Evolutionary conservation across 2,113 vertebrate genomes (phyloP).

Genomic region (Coregonus clupeaformis): DNA sequence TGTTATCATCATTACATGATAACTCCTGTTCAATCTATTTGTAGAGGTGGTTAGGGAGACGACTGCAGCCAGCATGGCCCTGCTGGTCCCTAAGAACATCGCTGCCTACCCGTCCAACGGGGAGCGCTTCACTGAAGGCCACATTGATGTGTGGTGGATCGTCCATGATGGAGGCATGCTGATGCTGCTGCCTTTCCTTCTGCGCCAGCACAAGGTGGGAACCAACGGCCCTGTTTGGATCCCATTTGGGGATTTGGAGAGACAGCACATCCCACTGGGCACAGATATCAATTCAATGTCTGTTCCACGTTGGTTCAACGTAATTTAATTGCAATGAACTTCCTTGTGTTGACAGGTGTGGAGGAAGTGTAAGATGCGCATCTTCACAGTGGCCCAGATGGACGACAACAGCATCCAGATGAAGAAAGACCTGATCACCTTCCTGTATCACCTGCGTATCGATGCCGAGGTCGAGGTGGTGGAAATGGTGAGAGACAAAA

Average conservation of each 20-base stretch:
- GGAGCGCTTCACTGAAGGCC: constrained; percentile 93
- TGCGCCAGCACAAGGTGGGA: constrained; percentile 93
- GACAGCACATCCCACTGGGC: too few species aligned
- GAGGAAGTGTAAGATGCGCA: constrained; percentile 98
- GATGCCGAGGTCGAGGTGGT: constrained; percentile 94
- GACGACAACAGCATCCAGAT: constrained; percentile 99
- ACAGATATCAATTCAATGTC: too few species aligned
- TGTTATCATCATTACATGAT: not conserved
- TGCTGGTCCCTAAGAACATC: constrained; percentile 94
- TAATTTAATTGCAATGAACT: too few species aligned
- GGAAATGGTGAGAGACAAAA: constrained; percentile 85
- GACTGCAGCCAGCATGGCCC: constrained; percentile 87
- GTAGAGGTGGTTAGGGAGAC: constrained; percentile 95
- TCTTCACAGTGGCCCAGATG: constrained; percentile 98
- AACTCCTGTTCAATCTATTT: constrained; percentile 2
- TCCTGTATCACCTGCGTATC: constrained; percentile 95
- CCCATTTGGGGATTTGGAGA: too few species aligned
- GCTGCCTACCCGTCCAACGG: constrained; percentile 92
- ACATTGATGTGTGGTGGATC: constrained; percentile 98
- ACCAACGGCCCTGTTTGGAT: not conserved
- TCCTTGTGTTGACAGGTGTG: constrained; percentile 81
- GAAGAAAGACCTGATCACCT: constrained; percentile 96
- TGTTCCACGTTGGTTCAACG: too few species aligned
- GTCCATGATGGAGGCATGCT: constrained; percentile 97
- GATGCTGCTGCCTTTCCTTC: constrained; percentile 97